A percentile compares a stretch with the other conserved stretches of the same genome.
These are phyloP conservation scores for Apteryx owenii DNA, from an alignment of 2,113 vertebrate species.

Conservation along the genomic window DNA sequence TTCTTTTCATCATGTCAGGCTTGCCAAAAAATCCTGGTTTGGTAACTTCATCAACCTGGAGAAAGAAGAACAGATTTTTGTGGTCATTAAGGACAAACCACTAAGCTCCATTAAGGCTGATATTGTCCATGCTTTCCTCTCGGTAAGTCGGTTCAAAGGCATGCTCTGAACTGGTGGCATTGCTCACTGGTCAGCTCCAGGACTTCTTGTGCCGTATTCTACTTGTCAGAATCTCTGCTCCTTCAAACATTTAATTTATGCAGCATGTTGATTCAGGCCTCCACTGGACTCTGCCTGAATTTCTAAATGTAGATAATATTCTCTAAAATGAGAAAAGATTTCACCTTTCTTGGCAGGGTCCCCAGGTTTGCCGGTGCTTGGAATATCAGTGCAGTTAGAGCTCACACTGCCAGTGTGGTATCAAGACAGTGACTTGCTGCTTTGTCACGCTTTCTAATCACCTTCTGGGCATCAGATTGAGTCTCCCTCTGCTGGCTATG, in stretches of 20 bases:
- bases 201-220: not conserved
- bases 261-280: not conserved
- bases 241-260: not conserved
- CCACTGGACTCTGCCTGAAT: not conserved
- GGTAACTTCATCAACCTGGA: slow-evolving; percentile 99
- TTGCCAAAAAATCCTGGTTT: slow-evolving; percentile 99
- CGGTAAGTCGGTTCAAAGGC: slow-evolving; percentile 81
- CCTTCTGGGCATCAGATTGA: not conserved
- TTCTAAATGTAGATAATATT: not conserved
- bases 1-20: slow-evolving; percentile 77
- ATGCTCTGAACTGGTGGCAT: not conserved
- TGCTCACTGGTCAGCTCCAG: not conserved
- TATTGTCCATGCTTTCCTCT: slow-evolving; percentile 98
- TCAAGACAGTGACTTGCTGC: not conserved
- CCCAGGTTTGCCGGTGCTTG: not conserved
- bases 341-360: not conserved
- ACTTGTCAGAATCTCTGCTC: not conserved
- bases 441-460: not conserved
- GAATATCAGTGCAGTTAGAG: not conserved
- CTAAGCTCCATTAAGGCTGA: slow-evolving; percentile 99
- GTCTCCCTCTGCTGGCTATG: not conserved
- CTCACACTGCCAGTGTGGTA: not conserved
- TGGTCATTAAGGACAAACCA: slow-evolving; percentile 97
- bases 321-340: not conserved
- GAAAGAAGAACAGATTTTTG: slow-evolving; percentile 99